These are phyloP conservation scores for Umimayanthus kanabou DNA, from an alignment of 92 coral and sea anemone species.

Conservation along the genomic window DNA sequence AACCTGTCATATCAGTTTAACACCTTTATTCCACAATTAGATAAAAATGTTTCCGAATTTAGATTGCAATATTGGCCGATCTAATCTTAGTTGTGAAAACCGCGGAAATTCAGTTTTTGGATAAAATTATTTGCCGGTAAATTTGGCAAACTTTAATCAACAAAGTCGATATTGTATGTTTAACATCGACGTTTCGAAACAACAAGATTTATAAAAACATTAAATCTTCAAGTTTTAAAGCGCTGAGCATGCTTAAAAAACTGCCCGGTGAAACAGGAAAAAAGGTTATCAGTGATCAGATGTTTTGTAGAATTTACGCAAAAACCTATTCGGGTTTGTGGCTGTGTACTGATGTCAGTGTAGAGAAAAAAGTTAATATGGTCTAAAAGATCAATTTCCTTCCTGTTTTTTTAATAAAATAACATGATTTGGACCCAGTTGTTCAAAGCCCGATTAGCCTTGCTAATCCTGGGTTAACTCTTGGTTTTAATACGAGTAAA, in stretches of 20 bases:
- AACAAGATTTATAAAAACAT: neutral
- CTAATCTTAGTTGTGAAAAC: neutral
- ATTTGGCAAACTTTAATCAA: neutral
- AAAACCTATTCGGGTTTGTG: no score
- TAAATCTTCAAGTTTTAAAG: neutral
- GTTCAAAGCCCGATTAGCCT: no score
- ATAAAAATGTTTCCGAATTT: neutral
- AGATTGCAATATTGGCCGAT: neutral
- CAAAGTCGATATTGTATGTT: neutral
- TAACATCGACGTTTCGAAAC: neutral
- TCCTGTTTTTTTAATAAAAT: neutral
- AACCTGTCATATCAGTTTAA: neutral
- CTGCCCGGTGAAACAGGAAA: neutral
- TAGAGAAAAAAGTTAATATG: no score
- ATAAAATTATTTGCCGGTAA: no score
- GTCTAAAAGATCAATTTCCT: neutral
- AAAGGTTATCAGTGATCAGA: no score
- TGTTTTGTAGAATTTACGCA: no score
- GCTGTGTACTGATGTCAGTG: no score
- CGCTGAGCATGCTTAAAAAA: neutral
- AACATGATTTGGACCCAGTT: neutral
- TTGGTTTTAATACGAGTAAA: no score
- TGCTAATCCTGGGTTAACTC: no score
- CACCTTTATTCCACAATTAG: neutral
- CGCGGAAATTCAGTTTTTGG: neutral